phyloP scores from a whole-genome alignment of 2,888 invertebrate species.

The Amitus sp. region DNA sequence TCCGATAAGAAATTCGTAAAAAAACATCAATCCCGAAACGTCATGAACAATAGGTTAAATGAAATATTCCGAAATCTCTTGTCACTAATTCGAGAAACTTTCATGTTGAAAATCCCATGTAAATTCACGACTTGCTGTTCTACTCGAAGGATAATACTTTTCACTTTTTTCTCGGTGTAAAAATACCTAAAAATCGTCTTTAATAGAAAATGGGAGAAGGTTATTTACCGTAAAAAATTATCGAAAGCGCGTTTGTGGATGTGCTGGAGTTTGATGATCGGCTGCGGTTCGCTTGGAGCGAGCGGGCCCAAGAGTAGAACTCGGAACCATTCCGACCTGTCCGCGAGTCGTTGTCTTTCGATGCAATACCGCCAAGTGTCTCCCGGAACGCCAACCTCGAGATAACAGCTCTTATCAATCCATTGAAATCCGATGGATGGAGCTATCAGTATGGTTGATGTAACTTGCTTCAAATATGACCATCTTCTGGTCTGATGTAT shows the following conservation, averaged over 20 bases:
- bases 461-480: too few relatives aligned
- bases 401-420: too few relatives aligned
- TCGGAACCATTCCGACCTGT: conserved; percentile 73
- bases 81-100: too few relatives aligned
- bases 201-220: neutral
- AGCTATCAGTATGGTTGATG: too few relatives aligned
- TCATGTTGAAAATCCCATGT: too few relatives aligned
- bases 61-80: too few relatives aligned
- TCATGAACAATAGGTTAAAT: too few relatives aligned
- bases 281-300: conserved; percentile 64
- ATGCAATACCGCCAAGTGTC: conserved; percentile 78
- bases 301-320: conserved; percentile 69
- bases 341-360: conserved; percentile 72
- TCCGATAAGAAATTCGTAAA: too few relatives aligned
- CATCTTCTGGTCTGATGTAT: conserved; percentile 18
- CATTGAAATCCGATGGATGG: too few relatives aligned
- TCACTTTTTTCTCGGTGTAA: neutral
- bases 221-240: conserved; percentile 69
- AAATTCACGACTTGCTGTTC: too few relatives aligned
- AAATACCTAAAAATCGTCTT: neutral
- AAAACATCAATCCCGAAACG: too few relatives aligned
- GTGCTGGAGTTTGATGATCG: conserved; percentile 68
- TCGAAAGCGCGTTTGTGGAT: conserved; percentile 76
- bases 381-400: conserved; percentile 73
- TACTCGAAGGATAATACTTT: too few relatives aligned